Percentiles rank a stretch among this genome's conserved stretches.
Evolutionary conservation across 2,888 invertebrate species (phyloP).

Genomic region (Eupelmus urozonus): DNA sequence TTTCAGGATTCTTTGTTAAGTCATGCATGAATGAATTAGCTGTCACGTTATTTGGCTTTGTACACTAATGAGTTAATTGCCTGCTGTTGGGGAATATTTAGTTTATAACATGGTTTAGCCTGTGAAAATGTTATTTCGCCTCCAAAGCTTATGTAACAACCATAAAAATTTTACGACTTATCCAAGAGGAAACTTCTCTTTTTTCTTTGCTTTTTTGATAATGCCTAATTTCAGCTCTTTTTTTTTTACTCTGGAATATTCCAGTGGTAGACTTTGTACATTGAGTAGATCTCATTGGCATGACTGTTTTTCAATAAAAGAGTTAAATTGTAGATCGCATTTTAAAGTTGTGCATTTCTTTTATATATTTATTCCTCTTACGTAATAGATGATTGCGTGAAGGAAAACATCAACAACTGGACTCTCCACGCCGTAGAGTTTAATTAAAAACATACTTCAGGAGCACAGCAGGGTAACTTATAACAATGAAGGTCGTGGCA

Average conservation of each 20-base stretch:
- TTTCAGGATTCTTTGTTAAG: not conserved
- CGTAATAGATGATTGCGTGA: conserved; percentile 71
- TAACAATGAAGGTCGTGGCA: conserved; percentile 90
- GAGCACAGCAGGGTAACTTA: conserved; percentile 19
- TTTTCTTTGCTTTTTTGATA: conserved; percentile 13
- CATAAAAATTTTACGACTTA: conserved; percentile 36
- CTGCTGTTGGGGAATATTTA: not conserved
- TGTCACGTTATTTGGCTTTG: conserved; percentile 2
- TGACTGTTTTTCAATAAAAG: conserved; percentile 4
- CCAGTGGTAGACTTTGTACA: not conserved
- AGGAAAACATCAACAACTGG: conserved; percentile 48
- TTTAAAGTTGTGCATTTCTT: not conserved
- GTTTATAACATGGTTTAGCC: not conserved
- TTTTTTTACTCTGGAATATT: conserved; percentile 8
- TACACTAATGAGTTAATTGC: conserved; percentile 8
- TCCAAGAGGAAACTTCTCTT: not conserved
- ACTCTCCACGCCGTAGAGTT: conserved; percentile 33
- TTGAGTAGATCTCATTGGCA: not conserved
- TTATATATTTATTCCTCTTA: conserved; percentile 55
- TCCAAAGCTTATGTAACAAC: conserved; percentile 41
- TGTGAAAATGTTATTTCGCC: not conserved
- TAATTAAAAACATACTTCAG: conserved; percentile 35
- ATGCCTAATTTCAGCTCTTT: not conserved
- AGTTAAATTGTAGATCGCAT: not conserved
- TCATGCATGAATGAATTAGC: not conserved